Percentiles rank a stretch among this genome's conserved stretches.
phyloP scores from a whole-genome alignment of 2,888 invertebrate species.

The Dichetophora obliterata region DNA sequence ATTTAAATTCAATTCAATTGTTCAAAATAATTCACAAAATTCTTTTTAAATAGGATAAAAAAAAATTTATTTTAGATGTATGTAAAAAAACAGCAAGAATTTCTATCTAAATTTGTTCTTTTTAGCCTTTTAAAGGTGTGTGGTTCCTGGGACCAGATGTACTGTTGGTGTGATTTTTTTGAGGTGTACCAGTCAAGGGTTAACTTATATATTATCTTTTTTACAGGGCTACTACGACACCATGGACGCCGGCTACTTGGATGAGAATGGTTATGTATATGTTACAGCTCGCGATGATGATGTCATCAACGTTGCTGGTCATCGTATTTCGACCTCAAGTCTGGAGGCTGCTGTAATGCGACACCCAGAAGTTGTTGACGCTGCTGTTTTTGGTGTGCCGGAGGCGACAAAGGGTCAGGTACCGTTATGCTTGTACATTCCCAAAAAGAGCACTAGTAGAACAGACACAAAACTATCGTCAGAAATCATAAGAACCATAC shows the following conservation, averaged over 20 bases:
- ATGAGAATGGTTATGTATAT: constrained; percentile 86
- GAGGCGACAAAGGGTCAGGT: constrained; percentile 92
- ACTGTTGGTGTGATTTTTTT: too few relatives aligned
- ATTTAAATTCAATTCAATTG: too few relatives aligned
- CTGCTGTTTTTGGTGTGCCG: constrained; percentile 90
- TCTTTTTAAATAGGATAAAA: too few relatives aligned
- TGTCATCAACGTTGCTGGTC: constrained; percentile 94
- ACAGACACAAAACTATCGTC: constrained; percentile 64
- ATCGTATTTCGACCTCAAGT: constrained; percentile 89
- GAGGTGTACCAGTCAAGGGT: too few relatives aligned
- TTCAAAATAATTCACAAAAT: too few relatives aligned
- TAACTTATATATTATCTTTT: constrained; percentile 1
- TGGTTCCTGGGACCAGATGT: too few relatives aligned
- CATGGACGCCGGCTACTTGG: constrained; percentile 93
- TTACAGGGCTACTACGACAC: constrained; percentile 78
- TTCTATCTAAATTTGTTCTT: too few relatives aligned
- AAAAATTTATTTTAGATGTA: too few relatives aligned
- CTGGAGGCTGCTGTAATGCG: constrained; percentile 90
- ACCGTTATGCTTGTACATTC: constrained; percentile 88
- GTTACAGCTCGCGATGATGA: constrained; percentile 94
- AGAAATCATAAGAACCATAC: constrained; percentile 67
- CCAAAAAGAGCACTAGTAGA: constrained; percentile 71
- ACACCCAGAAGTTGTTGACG: constrained; percentile 87
- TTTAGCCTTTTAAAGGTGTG: too few relatives aligned
- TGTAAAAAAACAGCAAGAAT: too few relatives aligned